These are phyloP conservation scores for Thecocarcelia acutangulata DNA, from an alignment of 2,888 invertebrate genomes.

Conservation along the genomic window DNA sequence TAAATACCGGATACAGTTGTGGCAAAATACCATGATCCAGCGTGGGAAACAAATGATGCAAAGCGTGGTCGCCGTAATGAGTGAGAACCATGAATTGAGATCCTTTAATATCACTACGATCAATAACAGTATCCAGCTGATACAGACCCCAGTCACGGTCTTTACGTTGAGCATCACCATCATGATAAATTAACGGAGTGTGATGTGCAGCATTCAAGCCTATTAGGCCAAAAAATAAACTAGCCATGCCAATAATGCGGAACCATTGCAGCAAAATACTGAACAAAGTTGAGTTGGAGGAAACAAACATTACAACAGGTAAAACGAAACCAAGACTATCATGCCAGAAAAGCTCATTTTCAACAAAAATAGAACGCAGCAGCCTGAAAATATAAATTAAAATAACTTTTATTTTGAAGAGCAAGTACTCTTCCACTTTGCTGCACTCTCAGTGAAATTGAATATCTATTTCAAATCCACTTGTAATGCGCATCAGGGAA, in stretches of 20 bases:
- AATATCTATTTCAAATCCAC: too few species aligned
- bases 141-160: conserved; percentile 88
- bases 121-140: conserved; percentile 88
- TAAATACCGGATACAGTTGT: conserved; percentile 84
- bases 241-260: conserved; percentile 82
- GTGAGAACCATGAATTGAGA: conserved; percentile 86
- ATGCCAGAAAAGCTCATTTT: conserved; percentile 75
- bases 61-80: conserved; percentile 88
- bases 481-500: too few species aligned
- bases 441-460: too few species aligned
- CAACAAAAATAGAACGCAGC: conserved; percentile 68
- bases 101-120: conserved; percentile 86
- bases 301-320: conserved; percentile 79
- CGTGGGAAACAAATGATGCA: conserved; percentile 91
- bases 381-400: conserved; percentile 67
- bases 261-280: conserved; percentile 82
- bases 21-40: conserved; percentile 88
- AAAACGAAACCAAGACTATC: conserved; percentile 81
- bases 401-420: neutral
- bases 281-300: conserved; percentile 73
- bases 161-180: conserved; percentile 84
- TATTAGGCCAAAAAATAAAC: conserved; percentile 84
- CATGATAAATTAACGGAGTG: conserved; percentile 88
- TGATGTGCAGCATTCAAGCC: conserved; percentile 89
- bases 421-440: too few species aligned